Base-by-base conservation (phyloP, 2,113 vertebrate species). In the Muntiacus muntjak region DNA sequence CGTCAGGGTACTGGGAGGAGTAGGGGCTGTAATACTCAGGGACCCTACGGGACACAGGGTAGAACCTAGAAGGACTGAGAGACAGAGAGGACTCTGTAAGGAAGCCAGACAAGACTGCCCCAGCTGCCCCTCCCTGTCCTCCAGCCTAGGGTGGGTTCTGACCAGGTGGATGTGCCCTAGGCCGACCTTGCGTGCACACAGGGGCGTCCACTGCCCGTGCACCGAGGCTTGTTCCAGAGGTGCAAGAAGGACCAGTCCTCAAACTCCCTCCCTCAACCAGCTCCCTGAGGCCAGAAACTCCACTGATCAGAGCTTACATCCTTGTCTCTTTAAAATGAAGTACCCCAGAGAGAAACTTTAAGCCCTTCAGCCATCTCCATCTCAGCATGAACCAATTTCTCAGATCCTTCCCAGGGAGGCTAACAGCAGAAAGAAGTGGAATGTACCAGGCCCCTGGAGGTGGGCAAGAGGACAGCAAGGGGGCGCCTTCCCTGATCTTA, bases 61-160 rank as follows among this genome's bases (percentile, higher is more conserved):
- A 99, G 96, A 99, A 99, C 96, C 98, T 99, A 86, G 99, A 99
- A 67, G 99, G 99, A 96, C 99, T 99, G 98, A 58, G 60, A 83
- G 43, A 90, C 57, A 90, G 57, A 36, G 55, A 23, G 55, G 7
- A 54, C 57, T 14, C 12, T 12, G 50, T 95, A n/a, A 98, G 81
- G 30, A 50, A 52, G 3, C 14, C 74, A 85, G 83, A 58, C 23
- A 62, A 7, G 62, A 30, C 0, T 0, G 28, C 30, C 79, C 78
- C 58, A 21, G 57, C 40, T 28, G 7, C 26, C 4, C 6, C 21
- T 23, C 21, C 8, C 6, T 0, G 10, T 16, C 45, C 50, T 26
- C 43, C n/a, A 40, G n/a, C 19, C 60, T 3, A 16, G 23, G 54
- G 40, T 2, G 25, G 26, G 30, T 28, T 17, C n/a, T 57, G 57